Evolutionary conservation across 1,140 invertebrate species (phyloP), one percentile per base, ranked within the genome.

Genomic region (Drosophila nigromelanica): DNA sequence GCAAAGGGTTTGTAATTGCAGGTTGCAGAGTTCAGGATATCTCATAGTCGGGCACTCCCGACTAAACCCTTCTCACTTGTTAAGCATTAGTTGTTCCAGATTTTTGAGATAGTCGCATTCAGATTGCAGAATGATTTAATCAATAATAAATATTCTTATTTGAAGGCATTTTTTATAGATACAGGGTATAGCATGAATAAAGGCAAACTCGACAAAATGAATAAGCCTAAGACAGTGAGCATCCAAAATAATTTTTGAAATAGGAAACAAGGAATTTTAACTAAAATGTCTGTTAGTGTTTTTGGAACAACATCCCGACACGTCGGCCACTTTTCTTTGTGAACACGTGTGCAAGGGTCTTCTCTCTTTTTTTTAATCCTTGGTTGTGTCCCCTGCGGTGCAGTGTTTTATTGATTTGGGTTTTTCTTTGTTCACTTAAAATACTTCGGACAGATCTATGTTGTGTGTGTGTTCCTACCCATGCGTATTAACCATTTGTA

Each of bases 241-340:
- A 21, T 35, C 14, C 12, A 47, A 69, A 54, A 30, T 5, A 11
- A n/a, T 56, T 71, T 59, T 70, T 6, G 4, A 40, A 37, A 42
- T 27, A 60, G 58, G 35, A 68, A 68, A 80, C 78, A 78, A 82
- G 68, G 27, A 27, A 27, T 27, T 83, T 69, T 58, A 67, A 70
- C 69, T 60, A 68, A 80, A 80, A 77, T 80, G 69, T 80, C 63
- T 64, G 48, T 77, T 76, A 70, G 61, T 52, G 55, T 43, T 61
- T 81, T 63, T 63, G 50, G 52, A 48, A 68, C 66, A 66, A 75
- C 51, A 54, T 69, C 69, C 56, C 45, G 30, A 63, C 40, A 59
- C 74, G 81, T 70, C 81, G 82, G 78, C 73, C 78, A 78, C 62
- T 85, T 80, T 89, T 45, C 76, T 82, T 89, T 89, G 83, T 89